Conservation (phyloP, 2,888 invertebrate genomes). For the Lissocephala sabroskyi region DNA sequence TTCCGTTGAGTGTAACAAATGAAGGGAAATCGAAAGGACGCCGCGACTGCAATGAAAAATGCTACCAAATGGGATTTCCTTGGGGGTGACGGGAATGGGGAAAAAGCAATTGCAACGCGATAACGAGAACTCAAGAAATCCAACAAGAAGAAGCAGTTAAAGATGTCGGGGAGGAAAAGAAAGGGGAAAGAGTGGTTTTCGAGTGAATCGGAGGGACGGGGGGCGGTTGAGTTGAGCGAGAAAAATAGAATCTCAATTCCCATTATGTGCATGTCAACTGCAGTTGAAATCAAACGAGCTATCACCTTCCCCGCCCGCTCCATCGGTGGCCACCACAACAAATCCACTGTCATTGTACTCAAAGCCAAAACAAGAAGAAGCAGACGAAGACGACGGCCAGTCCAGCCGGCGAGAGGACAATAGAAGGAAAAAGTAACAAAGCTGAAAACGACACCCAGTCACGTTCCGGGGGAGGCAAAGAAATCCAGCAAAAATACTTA, state of each 20-base stretch:
- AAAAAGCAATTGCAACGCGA: slow-evolving; percentile 40
- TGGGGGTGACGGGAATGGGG: neutral
- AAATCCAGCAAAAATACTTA: slow-evolving; percentile 62
- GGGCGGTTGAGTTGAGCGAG: too few species aligned
- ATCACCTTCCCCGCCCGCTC: too few species aligned
- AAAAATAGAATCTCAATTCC: slow-evolving; percentile 57
- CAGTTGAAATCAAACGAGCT: slow-evolving; percentile 52
- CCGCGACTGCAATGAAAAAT: slow-evolving; percentile 59
- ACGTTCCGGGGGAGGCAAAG: slow-evolving; percentile 58
- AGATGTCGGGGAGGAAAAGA: neutral
- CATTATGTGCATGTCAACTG: slow-evolving; percentile 66
- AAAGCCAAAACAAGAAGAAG: slow-evolving; percentile 30
- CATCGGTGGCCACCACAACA: too few species aligned
- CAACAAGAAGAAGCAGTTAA: neutral
- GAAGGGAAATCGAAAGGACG: slow-evolving; percentile 57
- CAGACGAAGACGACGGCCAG: neutral
- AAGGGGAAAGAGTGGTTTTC: neutral
- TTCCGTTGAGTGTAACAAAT: slow-evolving; percentile 62
- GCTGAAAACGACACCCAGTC: slow-evolving; percentile 65
- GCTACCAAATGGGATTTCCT: slow-evolving; percentile 13
- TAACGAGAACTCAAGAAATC: slow-evolving; percentile 28
- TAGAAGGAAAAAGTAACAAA: slow-evolving; percentile 15
- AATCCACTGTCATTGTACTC: slow-evolving; percentile 13
- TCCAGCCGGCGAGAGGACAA: slow-evolving; percentile 1
- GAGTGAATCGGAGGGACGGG: too few species aligned